Evolutionary conservation across 2,888 invertebrate genomes (phyloP).

Genomic region (Frankliniella intonsa): DNA sequence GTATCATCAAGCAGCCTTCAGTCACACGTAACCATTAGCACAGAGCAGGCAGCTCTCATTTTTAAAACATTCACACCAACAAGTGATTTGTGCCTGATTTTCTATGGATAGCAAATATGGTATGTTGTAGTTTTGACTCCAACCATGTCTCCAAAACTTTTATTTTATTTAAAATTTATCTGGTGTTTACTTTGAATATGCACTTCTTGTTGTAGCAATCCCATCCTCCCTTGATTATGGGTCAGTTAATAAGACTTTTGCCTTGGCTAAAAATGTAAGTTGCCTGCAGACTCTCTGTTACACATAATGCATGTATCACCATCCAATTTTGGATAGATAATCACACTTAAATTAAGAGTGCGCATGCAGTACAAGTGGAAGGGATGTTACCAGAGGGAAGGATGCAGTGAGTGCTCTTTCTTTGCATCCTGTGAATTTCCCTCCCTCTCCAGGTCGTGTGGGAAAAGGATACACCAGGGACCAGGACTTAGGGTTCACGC

Average conservation of each 20-base stretch:
- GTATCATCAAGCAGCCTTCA: not conserved
- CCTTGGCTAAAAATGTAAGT: not conserved
- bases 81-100: not conserved
- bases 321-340: too few species aligned
- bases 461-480: too few species aligned
- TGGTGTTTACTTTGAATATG: not conserved
- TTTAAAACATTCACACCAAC: not conserved
- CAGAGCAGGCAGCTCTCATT: too few species aligned
- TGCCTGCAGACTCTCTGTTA: not conserved
- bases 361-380: too few species aligned
- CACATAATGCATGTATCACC: too few species aligned
- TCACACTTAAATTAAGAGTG: too few species aligned
- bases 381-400: too few species aligned
- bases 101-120: not conserved
- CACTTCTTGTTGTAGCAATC: conserved; percentile 2
- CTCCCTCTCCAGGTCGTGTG: too few species aligned
- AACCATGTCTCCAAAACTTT: not conserved
- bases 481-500: too few species aligned
- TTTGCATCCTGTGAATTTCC: too few species aligned
- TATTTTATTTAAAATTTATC: not conserved
- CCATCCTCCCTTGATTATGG: not conserved
- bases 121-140: not conserved
- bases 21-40: not conserved
- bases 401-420: too few species aligned
- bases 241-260: not conserved